A percentile compares a stretch with the other conserved stretches of the same genome.
phyloP scores from a whole-genome alignment of 2,797 vertebrate species.

The Hyperoplus immaculatus region DNA sequence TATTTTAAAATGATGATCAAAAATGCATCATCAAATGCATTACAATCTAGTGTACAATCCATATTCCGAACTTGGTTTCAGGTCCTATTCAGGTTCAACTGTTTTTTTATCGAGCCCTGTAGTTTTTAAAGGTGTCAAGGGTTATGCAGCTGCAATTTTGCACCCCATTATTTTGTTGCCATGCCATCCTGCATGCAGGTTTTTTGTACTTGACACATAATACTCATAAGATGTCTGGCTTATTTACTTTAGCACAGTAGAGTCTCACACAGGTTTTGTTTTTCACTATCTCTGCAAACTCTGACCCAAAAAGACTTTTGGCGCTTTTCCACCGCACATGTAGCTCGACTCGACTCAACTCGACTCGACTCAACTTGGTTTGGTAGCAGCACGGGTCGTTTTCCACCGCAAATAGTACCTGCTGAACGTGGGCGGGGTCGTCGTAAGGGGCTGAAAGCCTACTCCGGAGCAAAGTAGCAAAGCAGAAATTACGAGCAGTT shows the following conservation, averaged over 20 bases:
- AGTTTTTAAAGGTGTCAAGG: neutral
- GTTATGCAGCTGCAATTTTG: neutral
- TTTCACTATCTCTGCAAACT: neutral
- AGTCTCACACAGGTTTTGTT: neutral
- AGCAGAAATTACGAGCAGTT: too few relatives aligned
- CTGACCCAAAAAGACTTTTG: neutral
- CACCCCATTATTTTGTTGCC: neutral
- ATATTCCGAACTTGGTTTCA: too few relatives aligned
- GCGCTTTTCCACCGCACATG: too few relatives aligned
- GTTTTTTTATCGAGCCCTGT: constrained; percentile 1
- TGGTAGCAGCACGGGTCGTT: too few relatives aligned
- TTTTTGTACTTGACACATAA: neutral
- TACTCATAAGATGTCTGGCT: neutral
- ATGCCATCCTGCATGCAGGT: neutral
- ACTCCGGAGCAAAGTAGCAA: too few relatives aligned
- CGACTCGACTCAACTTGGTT: too few relatives aligned
- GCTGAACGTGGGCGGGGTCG: too few relatives aligned
- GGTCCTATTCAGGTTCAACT: neutral
- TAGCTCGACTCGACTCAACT: too few relatives aligned
- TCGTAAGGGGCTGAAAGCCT: too few relatives aligned
- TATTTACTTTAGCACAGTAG: neutral
- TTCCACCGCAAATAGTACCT: too few relatives aligned
- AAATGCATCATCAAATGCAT: neutral
- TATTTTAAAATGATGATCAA: too few relatives aligned
- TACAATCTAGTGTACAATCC: neutral